Conservation (phyloP, 2,888 invertebrate genomes). For the Amblyjoppa proteus region DNA sequence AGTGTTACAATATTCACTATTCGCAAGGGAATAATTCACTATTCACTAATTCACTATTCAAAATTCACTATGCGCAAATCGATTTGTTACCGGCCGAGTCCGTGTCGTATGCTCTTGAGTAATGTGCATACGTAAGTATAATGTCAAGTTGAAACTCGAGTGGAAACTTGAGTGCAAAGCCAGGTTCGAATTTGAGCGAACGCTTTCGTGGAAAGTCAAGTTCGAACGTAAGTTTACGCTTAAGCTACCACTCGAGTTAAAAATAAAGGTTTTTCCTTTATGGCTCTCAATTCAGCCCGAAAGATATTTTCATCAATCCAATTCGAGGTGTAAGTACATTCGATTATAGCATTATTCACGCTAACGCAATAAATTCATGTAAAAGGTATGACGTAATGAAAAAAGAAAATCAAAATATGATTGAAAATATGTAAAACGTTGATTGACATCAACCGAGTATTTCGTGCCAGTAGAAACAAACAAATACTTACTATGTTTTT, state of each 20-base stretch:
- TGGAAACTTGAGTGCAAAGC: no score
- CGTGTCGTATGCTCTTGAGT: no score
- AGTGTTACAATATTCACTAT: no score
- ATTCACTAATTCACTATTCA: no score
- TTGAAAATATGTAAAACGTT: neutral
- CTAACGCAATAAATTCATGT: slow-evolving; percentile 14
- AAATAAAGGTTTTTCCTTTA: neutral
- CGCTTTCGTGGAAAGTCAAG: neutral
- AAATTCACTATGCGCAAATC: no score
- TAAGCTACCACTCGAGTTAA: neutral
- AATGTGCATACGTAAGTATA: no score
- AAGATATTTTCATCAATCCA: neutral
- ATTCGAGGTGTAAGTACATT: slow-evolving; percentile 17
- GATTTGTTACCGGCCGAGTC: no score
- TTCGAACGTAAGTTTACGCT: neutral
- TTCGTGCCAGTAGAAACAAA: slow-evolving; percentile 27
- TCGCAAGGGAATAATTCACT: no score
- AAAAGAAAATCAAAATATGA: neutral
- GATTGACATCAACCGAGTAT: slow-evolving; percentile 11
- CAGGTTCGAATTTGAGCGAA: no score
- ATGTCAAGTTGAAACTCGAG: no score
- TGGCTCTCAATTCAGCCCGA: neutral
- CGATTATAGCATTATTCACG: slow-evolving; percentile 14
- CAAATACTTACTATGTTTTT: slow-evolving; percentile 36
- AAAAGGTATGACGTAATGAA: neutral